Evolutionary conservation across 2,113 vertebrate species (phyloP).

Genomic region (Takifugu flavidus): DNA sequence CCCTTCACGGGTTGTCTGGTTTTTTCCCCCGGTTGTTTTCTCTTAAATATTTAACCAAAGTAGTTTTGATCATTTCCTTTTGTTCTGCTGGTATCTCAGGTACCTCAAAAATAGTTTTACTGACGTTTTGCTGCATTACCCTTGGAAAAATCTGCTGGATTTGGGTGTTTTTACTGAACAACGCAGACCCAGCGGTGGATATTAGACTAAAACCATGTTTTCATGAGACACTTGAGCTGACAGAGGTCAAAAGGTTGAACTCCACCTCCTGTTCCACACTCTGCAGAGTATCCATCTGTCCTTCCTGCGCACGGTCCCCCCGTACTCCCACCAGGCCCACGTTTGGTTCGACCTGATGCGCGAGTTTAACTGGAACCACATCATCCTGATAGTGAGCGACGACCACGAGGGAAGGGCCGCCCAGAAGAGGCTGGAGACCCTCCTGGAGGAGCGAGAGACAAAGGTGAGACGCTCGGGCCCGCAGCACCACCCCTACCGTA

Average conservation of each 20-base stretch:
- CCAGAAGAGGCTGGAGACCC: constrained; percentile 96
- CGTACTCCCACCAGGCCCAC: constrained; percentile 96
- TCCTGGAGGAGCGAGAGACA: constrained; percentile 94
- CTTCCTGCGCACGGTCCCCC: constrained; percentile 94
- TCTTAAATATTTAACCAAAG: too few species aligned
- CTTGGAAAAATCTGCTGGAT: too few species aligned
- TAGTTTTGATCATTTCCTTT: too few species aligned
- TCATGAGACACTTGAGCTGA: too few species aligned
- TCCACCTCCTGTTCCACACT: not conserved
- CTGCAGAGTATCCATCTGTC: constrained; percentile 96
- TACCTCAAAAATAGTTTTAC: too few species aligned
- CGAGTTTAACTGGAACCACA: constrained; percentile 96
- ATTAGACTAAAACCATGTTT: too few species aligned
- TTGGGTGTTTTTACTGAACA: too few species aligned
- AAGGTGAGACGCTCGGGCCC: constrained; percentile 83
- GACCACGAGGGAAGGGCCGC: constrained; percentile 97
- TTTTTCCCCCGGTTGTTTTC: too few species aligned
- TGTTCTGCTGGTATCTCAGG: too few species aligned
- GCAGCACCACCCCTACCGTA: not conserved
- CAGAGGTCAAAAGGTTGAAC: not conserved
- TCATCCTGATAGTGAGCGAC: constrained; percentile 96
- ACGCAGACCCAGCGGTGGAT: too few species aligned
- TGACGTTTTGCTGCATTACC: too few species aligned
- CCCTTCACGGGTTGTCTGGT: too few species aligned
- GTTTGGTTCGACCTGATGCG: constrained; percentile 99